A percentile compares a stretch with the other conserved stretches of the same genome.
phyloP scores from a whole-genome alignment of 2,113 vertebrate genomes.

The Bothrops jararaca region DNA sequence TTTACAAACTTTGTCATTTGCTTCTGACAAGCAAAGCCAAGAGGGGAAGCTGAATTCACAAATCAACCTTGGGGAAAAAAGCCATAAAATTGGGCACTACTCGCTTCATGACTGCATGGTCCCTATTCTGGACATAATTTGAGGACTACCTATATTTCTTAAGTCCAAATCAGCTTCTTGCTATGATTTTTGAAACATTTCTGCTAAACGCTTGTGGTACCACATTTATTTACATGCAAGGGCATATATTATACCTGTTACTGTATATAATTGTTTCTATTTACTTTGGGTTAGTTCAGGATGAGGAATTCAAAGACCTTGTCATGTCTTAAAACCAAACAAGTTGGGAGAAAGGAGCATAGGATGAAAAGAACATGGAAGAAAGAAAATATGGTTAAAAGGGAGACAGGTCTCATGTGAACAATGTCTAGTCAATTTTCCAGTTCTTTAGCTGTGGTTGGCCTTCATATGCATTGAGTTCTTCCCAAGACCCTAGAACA shows the following conservation, averaged over 20 bases:
- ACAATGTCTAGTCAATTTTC: too few species aligned
- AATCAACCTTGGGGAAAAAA: too few species aligned
- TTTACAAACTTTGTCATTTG: too few species aligned
- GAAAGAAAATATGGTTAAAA: background rate
- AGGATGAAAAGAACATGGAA: background rate
- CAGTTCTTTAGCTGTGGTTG: too few species aligned
- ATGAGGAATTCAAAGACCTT: background rate
- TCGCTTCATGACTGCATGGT: too few species aligned
- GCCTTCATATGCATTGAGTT: too few species aligned
- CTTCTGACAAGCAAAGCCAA: too few species aligned
- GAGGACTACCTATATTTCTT: background rate
- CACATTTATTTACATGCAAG: background rate
- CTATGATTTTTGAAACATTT: conserved; percentile 36
- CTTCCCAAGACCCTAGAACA: too few species aligned
- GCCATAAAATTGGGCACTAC: too few species aligned
- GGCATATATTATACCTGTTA: background rate
- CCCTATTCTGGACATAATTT: too few species aligned
- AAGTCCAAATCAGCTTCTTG: conserved; percentile 36
- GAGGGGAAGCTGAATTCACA: too few species aligned
- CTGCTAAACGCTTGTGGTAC: background rate
- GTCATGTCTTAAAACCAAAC: too few species aligned
- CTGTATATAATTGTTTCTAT: background rate
- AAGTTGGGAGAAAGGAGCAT: background rate
- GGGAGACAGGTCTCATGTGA: background rate
- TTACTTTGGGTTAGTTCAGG: background rate